Conservation (phyloP, 2,113 vertebrate genomes). For the Cyanoramphus novaezelandiae region DNA sequence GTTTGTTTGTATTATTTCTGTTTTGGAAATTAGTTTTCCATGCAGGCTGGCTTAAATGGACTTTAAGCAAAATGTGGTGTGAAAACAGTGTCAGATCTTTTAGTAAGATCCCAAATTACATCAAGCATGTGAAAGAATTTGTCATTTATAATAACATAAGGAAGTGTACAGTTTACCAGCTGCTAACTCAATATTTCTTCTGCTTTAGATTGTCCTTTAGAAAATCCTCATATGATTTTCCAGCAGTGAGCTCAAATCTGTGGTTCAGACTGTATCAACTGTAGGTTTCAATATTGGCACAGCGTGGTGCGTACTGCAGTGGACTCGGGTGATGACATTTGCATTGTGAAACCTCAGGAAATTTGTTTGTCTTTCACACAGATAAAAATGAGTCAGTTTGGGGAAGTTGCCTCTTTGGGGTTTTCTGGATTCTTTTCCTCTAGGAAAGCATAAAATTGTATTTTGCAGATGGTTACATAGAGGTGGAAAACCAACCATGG, state of each 20-base stretch:
- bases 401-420: background rate
- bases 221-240: background rate
- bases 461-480: background rate
- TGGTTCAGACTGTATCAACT: background rate
- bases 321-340: background rate
- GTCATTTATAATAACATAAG: background rate
- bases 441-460: background rate
- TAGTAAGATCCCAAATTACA: background rate
- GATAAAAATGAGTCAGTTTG: accelerated
- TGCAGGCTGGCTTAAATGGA: background rate
- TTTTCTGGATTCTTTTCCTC: background rate
- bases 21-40: background rate
- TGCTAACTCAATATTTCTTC: background rate
- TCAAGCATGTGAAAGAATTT: background rate
- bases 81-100: background rate
- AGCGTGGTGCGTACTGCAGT: background rate
- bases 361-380: background rate
- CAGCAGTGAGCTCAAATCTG: background rate
- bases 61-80: background rate
- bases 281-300: background rate
- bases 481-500: background rate
- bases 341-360: background rate
- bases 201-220: background rate
- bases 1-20: background rate
- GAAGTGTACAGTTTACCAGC: background rate